Evolutionary conservation across 2,888 invertebrate species (phyloP), one percentile per base, ranked within the genome.

Genomic region (Salticus scenicus): DNA sequence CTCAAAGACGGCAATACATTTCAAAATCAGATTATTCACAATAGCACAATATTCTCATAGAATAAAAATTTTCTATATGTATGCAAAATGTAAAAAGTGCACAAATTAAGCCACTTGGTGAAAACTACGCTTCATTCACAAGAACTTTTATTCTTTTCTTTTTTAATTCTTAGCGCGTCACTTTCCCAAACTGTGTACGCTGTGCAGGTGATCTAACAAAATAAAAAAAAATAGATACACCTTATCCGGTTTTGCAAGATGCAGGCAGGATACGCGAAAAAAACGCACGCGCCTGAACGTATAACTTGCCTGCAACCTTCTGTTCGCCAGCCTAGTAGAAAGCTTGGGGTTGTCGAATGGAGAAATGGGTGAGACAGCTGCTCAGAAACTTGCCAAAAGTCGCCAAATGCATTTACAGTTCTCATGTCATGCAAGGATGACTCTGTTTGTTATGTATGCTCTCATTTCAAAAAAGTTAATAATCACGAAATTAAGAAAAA

Each of bases 231-330:
- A 17, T 24, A 57, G 20, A 33, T 20, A 33, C 0, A 17, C 33
- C 33, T 63, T 47, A 82, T 82, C 81, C 75, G 81, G 75, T 82
- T 82, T 82, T 37, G 74, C 70, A 42, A 75, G 64, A 82, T 70
- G 42, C 51, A n/a, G 37, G 37, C 37, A 37, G 63, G 42, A 64
- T 37, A 20, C 20, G 70, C 51, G 37, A n/a, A 24, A 12, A n/a
- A 67, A 17, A 20, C n/a, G n/a, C 67, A 12, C 33, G 67, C 33
- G 31, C 37, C 67, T 67, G 17, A 24, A 14, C n/a, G 37, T 41
- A 41, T 42, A 37, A 10, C 27, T 37, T 64, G 20, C 72, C 28
- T 4, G 14, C 51, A 69, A 33, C 74, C 57, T 33, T 27, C n/a
- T 42, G 31, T 41, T 31, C 69, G 47, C 42, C 24, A 31, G 37